Conservation (phyloP, 2,888 invertebrate species). For the Brachypalpus laphriformis region DNA sequence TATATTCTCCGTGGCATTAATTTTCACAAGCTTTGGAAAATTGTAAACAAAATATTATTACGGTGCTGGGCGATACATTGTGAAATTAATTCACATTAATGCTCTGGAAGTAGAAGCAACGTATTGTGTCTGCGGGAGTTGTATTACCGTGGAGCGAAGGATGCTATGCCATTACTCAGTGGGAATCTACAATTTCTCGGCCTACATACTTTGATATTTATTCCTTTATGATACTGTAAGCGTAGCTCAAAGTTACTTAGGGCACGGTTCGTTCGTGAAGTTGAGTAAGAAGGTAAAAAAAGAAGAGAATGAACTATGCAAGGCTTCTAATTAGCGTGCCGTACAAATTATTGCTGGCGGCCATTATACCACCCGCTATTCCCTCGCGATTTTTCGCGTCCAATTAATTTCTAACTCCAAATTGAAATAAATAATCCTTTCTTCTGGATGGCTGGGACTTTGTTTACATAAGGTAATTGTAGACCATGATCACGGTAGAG, state of each 20-base stretch:
- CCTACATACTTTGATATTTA: slow-evolving; percentile 49
- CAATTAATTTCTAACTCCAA: slow-evolving; percentile 53
- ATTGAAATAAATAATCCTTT: slow-evolving; percentile 30
- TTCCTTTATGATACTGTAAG: slow-evolving; percentile 49
- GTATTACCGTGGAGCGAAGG: slow-evolving; percentile 31
- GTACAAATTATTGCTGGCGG: slow-evolving; percentile 58
- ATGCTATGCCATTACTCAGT: slow-evolving; percentile 46
- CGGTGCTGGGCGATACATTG: slow-evolving; percentile 32
- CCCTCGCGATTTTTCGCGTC: slow-evolving; percentile 27
- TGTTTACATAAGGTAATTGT: background rate
- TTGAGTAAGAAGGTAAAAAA: slow-evolving; percentile 19
- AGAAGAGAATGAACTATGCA: slow-evolving; percentile 16
- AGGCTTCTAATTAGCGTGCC: slow-evolving; percentile 62
- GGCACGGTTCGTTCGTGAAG: slow-evolving; percentile 21
- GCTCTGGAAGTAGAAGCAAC: slow-evolving; percentile 11
- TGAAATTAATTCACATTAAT: slow-evolving; percentile 65
- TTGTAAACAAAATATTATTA: slow-evolving; percentile 48
- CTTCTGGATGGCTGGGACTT: background rate
- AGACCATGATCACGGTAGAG: background rate
- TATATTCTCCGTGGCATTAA: slow-evolving; percentile 40
- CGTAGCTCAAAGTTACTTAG: slow-evolving; percentile 54
- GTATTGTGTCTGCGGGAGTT: slow-evolving; percentile 54
- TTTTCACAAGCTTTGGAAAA: slow-evolving; percentile 39
- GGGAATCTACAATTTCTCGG: slow-evolving; percentile 23
- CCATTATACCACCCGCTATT: slow-evolving; percentile 36